Evolutionary conservation across 2,888 invertebrate species (phyloP).

Genomic region (Scaptomyza reducta): DNA sequence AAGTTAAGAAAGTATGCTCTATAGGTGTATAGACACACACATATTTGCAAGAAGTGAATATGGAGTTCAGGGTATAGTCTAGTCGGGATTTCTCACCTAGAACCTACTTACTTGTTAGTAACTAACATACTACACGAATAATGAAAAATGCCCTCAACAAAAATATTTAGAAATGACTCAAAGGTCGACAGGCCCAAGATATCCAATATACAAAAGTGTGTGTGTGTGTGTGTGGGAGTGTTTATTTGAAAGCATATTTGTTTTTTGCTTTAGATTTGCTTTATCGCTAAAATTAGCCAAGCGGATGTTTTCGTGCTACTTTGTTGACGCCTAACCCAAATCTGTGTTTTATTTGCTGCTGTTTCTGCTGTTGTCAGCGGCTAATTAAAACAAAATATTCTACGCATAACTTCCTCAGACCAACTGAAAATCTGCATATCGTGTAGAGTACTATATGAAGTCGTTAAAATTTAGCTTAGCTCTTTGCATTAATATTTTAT

Average conservation of each 20-base stretch:
- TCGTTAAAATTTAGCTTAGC: conserved; percentile 60
- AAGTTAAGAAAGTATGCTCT: too few relatives aligned
- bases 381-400: conserved; percentile 69
- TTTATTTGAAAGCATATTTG: neutral
- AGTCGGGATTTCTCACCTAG: too few relatives aligned
- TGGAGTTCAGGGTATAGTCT: too few relatives aligned
- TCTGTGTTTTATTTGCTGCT: conserved; percentile 55
- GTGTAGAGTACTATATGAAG: conserved; percentile 37
- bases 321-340: conserved; percentile 73
- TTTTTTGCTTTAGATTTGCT: conserved; percentile 24
- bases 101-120: too few relatives aligned
- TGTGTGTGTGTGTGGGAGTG: neutral
- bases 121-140: too few relatives aligned
- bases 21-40: too few relatives aligned
- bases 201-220: neutral
- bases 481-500: conserved; percentile 72
- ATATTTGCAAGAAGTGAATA: too few relatives aligned
- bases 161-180: conserved; percentile 5
- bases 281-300: conserved; percentile 62
- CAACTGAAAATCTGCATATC: conserved; percentile 59
- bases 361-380: conserved; percentile 72
- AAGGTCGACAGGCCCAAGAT: conserved; percentile 45
- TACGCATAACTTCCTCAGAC: conserved; percentile 73
- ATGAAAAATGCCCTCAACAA: too few relatives aligned
- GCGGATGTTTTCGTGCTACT: conserved; percentile 73